These are phyloP conservation scores for Sphyrna mokarran DNA, from an alignment of 2,113 vertebrate genomes.

Conservation along the genomic window DNA sequence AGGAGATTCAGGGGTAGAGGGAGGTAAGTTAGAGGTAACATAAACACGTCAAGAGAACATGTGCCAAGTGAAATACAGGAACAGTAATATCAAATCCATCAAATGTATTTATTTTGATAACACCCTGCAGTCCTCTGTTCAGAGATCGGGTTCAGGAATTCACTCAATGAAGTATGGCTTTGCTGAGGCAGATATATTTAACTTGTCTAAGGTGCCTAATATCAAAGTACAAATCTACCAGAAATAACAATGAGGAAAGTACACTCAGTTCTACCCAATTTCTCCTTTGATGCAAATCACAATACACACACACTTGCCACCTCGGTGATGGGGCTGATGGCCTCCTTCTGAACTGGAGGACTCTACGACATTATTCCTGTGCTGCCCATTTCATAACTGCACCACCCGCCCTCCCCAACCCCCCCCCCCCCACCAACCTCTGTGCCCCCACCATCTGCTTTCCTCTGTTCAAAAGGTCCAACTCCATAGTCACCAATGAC, in stretches of 20 bases:
- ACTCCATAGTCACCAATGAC: too few species aligned
- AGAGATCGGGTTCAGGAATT: background rate
- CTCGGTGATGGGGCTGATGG: background rate
- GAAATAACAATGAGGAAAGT: background rate
- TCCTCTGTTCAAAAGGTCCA: too few species aligned
- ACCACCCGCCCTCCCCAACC: too few species aligned
- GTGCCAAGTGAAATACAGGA: slow-evolving; percentile 1
- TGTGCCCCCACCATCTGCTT: background rate
- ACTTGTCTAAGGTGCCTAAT: background rate
- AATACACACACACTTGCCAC: background rate
- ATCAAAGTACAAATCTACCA: background rate
- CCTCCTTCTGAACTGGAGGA: background rate
- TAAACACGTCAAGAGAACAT: background rate
- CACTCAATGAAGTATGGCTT: background rate
- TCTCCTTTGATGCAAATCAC: background rate
- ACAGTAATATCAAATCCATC: background rate
- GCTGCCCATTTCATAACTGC: background rate
- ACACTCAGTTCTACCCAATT: background rate
- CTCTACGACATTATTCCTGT: background rate
- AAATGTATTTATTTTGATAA: background rate
- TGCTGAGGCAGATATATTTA: background rate
- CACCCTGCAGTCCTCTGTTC: background rate
- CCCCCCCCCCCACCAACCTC: background rate
- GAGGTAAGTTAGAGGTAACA: background rate
- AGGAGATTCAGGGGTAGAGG: background rate